Evolutionary conservation across 2,888 invertebrate species (phyloP).

Genomic region (Apantesis nais): DNA sequence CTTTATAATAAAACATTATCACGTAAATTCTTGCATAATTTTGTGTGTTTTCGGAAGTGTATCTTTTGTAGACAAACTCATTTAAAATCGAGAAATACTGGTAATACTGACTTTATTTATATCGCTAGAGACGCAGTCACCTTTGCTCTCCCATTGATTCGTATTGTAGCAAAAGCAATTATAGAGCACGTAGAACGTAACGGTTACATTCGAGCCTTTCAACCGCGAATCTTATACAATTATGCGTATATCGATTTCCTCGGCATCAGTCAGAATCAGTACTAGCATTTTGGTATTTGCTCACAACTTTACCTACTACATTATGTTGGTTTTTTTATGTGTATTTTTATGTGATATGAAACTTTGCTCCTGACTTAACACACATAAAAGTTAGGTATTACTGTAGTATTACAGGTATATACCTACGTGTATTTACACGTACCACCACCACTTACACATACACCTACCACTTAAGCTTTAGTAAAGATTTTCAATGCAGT

Average conservation of each 20-base stretch:
- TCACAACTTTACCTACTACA: not conserved
- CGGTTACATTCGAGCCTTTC: conserved; percentile 17
- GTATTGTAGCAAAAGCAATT: conserved; percentile 38
- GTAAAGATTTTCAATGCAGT: not conserved
- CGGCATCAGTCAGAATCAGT: conserved; percentile 22
- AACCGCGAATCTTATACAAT: conserved; percentile 37
- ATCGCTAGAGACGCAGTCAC: conserved; percentile 48
- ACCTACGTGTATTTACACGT: too few species aligned
- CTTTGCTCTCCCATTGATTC: conserved; percentile 55
- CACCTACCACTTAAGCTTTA: too few species aligned
- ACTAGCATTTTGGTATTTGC: conserved; percentile 3
- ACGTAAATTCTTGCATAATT: not conserved
- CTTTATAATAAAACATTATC: not conserved
- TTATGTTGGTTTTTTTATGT: too few species aligned
- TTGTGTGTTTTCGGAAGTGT: not conserved
- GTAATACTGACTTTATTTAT: conserved; percentile 4
- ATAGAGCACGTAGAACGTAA: conserved; percentile 43
- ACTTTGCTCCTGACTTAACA: too few species aligned
- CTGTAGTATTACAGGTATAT: too few species aligned
- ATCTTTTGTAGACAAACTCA: not conserved
- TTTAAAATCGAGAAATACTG: conserved; percentile 19
- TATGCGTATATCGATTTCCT: conserved; percentile 32
- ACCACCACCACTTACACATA: too few species aligned
- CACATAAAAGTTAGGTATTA: too few species aligned
- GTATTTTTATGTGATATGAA: too few species aligned